Evolutionary conservation across 1,140 invertebrate species (phyloP), one percentile per base, ranked within the genome.

Genomic region (Dryas iulia): DNA sequence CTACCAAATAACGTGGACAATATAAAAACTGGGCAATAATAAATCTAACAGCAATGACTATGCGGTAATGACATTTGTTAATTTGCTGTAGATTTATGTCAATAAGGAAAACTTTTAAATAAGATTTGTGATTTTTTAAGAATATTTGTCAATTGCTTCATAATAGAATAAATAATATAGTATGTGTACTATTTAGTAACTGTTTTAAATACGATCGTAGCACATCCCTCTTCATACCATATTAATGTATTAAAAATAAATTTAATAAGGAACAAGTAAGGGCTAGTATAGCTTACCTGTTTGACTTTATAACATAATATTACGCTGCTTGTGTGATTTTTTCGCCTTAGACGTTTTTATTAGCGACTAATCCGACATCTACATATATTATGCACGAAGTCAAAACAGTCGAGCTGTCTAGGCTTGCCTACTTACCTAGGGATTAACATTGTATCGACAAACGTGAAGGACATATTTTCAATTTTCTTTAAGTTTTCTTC

Each of bases 11-110:
- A 21, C 39, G 18, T 21, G 39, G 8, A 59, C 57, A 67, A 65
- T 61, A 72, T 74, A 76, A 82, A 81, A 82, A 68, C 78, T 83
- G 80, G 81, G 81, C 77, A 83, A 85, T 66, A 76, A 74, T 59
- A 82, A 77, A 69, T 76, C 82, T 61, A 61, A 63, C 11, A 58
- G 56, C 26, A 57, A 18, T 30, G 61, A 67, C 60, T 63, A 60
- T 56, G 69, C 56, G 71, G 73, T 72, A 59, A 54, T 52, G 10
- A 56, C 7, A 25, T 6, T 59, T 59, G 18, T 26, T 24, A 0
- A 6, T 12, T 30, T 28, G 6, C 26, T 47, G 14, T 18, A 21
- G 6, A 8, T 47, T 18, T 21, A 7, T 18, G 18, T 0, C 14
- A 47, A 5, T 21, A 47, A 47, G n/a, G n/a, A n/a, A n/a, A n/a